These are phyloP conservation scores for Chironex yamaguchii DNA, from an alignment of 30 jellyfish, hydroid and myxozoan species.

Conservation along the genomic window DNA sequence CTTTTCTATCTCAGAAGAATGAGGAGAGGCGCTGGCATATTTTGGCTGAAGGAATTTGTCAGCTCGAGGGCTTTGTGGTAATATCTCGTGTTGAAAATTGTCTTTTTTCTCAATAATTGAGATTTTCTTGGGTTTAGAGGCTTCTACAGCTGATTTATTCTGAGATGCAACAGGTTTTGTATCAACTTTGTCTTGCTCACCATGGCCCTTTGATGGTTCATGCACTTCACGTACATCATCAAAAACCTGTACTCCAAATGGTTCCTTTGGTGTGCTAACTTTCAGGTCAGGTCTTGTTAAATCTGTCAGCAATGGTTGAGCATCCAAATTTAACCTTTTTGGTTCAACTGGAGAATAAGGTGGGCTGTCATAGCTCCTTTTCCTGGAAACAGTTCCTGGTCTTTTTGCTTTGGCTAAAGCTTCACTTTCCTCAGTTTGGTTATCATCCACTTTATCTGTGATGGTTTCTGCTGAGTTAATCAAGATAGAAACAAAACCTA, in stretches of 20 bases:
- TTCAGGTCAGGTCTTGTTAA: constrained; percentile 82
- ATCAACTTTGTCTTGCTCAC: neutral
- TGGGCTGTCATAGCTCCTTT: constrained; percentile 76
- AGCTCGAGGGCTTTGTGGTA: neutral
- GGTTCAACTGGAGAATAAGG: constrained; percentile 83
- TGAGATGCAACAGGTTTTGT: neutral
- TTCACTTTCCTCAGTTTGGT: constrained; percentile 2
- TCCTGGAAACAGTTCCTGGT: neutral
- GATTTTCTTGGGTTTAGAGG: neutral
- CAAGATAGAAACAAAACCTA: neutral
- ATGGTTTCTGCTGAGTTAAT: neutral
- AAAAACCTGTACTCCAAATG: neutral
- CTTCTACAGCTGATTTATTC: neutral
- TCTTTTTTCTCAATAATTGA: neutral
- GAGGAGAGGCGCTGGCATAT: neutral
- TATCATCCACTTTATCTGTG: neutral
- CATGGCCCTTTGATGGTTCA: neutral
- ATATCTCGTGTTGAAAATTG: neutral
- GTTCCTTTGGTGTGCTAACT: constrained; percentile 72
- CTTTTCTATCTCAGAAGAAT: neutral
- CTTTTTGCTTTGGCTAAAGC: neutral
- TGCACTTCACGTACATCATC: neutral
- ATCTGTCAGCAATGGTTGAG: constrained; percentile 51
- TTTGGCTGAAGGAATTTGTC: neutral
- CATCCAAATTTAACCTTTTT: constrained; percentile 45